Evolutionary conservation across 64 coral and sea anemone genomes (phyloP).

Genomic region (Stylophora pistillata): DNA sequence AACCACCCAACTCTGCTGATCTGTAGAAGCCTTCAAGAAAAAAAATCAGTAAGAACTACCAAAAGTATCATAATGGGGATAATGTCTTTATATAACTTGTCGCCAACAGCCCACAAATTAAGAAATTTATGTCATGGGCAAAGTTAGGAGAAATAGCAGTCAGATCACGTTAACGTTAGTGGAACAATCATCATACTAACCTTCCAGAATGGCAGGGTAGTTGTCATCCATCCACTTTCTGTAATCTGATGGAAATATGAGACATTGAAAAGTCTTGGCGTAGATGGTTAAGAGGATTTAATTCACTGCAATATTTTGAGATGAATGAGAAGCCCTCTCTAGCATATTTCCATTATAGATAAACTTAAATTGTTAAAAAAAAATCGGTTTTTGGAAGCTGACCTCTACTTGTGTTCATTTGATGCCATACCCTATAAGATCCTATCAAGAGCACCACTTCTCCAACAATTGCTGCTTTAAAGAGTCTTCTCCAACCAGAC

Average conservation of each 20-base stretch:
- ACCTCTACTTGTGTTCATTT: conserved; percentile 39
- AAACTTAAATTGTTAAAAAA: no score
- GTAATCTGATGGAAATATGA: conserved; percentile 46
- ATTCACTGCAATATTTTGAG: no score
- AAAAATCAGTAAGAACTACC: no score
- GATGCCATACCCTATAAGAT: conserved; percentile 29
- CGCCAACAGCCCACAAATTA: no score
- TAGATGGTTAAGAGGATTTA: no score
- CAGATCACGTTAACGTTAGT: not conserved
- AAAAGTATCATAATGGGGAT: not conserved
- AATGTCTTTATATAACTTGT: not conserved
- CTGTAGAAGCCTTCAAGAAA: conserved; percentile 60
- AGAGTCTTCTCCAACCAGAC: not conserved
- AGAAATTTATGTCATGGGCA: no score
- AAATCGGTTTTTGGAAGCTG: conserved; percentile 67
- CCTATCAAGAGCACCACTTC: conserved; percentile 13
- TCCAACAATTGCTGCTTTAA: conserved; percentile 12
- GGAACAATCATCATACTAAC: conserved; percentile 9
- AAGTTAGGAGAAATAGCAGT: no score
- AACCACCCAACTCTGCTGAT: conserved; percentile 82
- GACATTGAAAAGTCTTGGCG: no score
- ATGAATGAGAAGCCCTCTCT: no score
- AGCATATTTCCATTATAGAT: no score
- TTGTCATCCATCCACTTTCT: conserved; percentile 75
- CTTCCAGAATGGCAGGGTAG: conserved; percentile 62